Percentiles rank a stretch among this genome's conserved stretches.
Conservation (phyloP, 2,113 vertebrate species). For the Neodontobutis hainanensis region DNA sequence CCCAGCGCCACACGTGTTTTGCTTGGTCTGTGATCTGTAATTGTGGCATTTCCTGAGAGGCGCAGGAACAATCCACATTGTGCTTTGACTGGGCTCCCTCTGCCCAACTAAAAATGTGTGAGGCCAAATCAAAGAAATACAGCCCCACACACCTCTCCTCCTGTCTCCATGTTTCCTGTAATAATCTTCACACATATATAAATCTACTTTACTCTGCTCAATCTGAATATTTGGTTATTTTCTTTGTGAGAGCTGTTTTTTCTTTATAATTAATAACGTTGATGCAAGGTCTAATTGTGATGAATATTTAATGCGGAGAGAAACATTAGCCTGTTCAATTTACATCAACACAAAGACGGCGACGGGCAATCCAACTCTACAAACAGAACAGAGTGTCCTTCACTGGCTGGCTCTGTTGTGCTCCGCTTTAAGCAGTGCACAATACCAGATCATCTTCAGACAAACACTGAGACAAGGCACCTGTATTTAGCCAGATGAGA, state of each 20-base stretch:
- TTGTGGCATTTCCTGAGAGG: slow-evolving; percentile 84
- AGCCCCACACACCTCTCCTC: slow-evolving; percentile 20
- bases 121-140: slow-evolving; percentile 50
- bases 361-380: slow-evolving; percentile 69
- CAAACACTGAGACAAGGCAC: slow-evolving; percentile 64
- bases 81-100: slow-evolving; percentile 68
- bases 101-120: slow-evolving; percentile 48
- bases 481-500: slow-evolving; percentile 56
- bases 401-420: slow-evolving; percentile 61
- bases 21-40: slow-evolving; percentile 85
- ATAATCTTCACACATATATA: slow-evolving; percentile 4
- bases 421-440: slow-evolving; percentile 59
- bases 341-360: slow-evolving; percentile 80
- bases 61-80: slow-evolving; percentile 79
- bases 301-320: slow-evolving; percentile 81
- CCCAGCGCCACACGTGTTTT: slow-evolving; percentile 79
- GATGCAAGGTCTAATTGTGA: slow-evolving; percentile 80
- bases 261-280: slow-evolving; percentile 79
- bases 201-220: slow-evolving; percentile 22
- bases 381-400: slow-evolving; percentile 80
- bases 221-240: slow-evolving; percentile 70
- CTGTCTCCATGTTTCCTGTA: slow-evolving; percentile 3
- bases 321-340: slow-evolving; percentile 81
- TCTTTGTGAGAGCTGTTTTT: slow-evolving; percentile 59
- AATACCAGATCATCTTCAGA: slow-evolving; percentile 65